A percentile compares a stretch with the other conserved stretches of the same genome.
Evolutionary conservation across 2,888 invertebrate species (phyloP).

Genomic region (Polietes domitor): DNA sequence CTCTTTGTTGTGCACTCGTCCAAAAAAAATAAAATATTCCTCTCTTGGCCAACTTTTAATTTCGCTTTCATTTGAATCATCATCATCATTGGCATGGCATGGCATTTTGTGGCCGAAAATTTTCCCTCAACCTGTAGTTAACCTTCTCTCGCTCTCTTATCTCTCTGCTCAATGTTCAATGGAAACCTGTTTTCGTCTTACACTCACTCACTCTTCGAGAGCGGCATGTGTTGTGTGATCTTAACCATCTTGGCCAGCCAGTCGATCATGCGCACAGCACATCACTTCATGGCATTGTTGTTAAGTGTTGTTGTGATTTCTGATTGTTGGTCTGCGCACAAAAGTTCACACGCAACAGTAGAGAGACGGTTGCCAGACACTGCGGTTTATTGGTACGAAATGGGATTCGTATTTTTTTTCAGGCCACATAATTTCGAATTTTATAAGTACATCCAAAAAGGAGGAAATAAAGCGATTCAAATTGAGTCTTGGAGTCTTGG

Average conservation of each 20-base stretch:
- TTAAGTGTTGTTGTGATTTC: not conserved
- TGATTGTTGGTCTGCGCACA: not conserved
- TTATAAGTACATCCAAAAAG: too few relatives aligned
- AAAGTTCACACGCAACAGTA: not conserved
- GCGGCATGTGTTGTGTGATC: not conserved
- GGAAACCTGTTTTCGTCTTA: slow-evolving; percentile 17
- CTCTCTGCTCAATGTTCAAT: not conserved
- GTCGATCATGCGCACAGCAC: slow-evolving; percentile 10
- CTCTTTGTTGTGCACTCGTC: not conserved
- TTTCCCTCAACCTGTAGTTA: not conserved
- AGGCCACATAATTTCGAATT: too few relatives aligned
- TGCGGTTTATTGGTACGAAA: not conserved
- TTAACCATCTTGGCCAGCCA: slow-evolving; percentile 29
- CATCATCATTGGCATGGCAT: slow-evolving; percentile 13
- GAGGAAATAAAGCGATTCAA: too few relatives aligned
- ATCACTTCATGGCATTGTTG: not conserved
- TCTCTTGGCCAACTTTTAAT: slow-evolving; percentile 55
- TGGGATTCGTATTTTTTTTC: too few relatives aligned
- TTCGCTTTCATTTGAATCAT: slow-evolving; percentile 75
- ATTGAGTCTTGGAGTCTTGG: too few relatives aligned
- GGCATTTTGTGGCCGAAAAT: slow-evolving; percentile 5
- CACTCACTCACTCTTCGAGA: not conserved
- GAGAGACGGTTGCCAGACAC: not conserved
- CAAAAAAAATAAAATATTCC: too few relatives aligned
- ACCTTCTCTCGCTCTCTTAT: slow-evolving; percentile 19